These are phyloP conservation scores for Spheniscus mendiculus DNA, from an alignment of 2,113 vertebrate species.

Conservation along the genomic window DNA sequence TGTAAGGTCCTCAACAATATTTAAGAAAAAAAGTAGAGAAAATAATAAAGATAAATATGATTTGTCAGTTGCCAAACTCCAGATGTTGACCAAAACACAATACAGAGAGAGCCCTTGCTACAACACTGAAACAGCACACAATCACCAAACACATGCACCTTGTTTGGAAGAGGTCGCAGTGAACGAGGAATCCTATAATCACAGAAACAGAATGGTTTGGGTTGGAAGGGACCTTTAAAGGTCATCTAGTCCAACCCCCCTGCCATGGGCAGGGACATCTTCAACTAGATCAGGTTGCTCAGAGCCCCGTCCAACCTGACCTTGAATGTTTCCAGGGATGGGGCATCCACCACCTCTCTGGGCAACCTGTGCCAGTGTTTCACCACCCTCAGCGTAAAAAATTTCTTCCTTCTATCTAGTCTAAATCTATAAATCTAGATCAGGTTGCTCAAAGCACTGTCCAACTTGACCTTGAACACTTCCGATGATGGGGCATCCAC, in stretches of 20 bases:
- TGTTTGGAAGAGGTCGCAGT: background rate
- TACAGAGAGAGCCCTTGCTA: background rate
- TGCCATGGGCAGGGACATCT: background rate
- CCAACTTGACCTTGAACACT: background rate
- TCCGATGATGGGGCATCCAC: fast-evolving
- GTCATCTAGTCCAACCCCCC: background rate
- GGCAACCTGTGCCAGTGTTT: no score
- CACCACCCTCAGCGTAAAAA: no score
- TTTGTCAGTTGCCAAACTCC: background rate
- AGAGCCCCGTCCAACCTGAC: background rate
- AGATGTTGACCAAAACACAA: background rate
- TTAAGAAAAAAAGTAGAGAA: background rate
- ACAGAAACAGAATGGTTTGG: background rate
- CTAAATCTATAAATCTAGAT: no score
- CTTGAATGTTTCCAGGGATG: no score
- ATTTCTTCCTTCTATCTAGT: no score
- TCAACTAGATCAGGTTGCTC: background rate
- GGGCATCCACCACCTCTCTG: no score
- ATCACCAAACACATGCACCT: background rate
- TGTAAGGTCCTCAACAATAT: background rate
- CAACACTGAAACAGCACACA: background rate
- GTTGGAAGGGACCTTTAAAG: background rate
- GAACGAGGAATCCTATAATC: background rate
- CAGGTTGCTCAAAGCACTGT: background rate
- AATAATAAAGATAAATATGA: background rate